These are phyloP conservation scores for Nanorana parkeri DNA, from an alignment of 2,113 vertebrate species.

Conservation along the genomic window DNA sequence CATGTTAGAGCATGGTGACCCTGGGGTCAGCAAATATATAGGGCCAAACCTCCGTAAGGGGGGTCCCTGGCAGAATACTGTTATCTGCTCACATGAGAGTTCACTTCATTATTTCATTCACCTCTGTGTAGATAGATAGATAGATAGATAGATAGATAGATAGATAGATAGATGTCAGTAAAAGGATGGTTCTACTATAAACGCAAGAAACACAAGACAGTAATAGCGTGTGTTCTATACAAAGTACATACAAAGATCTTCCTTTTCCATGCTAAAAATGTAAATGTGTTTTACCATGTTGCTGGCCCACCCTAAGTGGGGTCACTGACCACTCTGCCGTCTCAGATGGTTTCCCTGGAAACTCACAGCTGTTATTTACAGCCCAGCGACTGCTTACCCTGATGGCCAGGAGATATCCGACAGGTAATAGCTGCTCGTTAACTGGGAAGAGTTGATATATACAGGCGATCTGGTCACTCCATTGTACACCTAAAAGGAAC, in stretches of 20 bases:
- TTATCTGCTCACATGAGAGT: no score
- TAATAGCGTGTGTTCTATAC: no score
- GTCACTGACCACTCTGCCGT: conserved; percentile 34
- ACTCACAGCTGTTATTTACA: conserved; percentile 12
- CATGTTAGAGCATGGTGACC: no score
- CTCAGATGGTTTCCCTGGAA: conserved; percentile 11
- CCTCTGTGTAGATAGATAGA: no score
- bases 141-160: no score
- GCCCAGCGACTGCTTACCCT: neutral
- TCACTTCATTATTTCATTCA: no score
- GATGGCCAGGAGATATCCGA: conserved; percentile 15
- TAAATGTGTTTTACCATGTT: neutral
- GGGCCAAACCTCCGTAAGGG: no score
- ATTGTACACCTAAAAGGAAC: neutral
- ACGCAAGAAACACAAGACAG: neutral
- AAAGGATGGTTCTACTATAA: no score
- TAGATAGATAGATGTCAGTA: no score
- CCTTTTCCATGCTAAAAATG: neutral
- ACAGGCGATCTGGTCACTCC: neutral
- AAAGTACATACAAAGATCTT: neutral
- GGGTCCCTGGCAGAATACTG: no score
- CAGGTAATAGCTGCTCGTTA: neutral
- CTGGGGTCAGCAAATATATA: no score
- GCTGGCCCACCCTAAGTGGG: neutral
- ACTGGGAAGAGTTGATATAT: neutral